Evolutionary conservation across 2,113 vertebrate species (phyloP).

Genomic region (Mustela nigripes): DNA sequence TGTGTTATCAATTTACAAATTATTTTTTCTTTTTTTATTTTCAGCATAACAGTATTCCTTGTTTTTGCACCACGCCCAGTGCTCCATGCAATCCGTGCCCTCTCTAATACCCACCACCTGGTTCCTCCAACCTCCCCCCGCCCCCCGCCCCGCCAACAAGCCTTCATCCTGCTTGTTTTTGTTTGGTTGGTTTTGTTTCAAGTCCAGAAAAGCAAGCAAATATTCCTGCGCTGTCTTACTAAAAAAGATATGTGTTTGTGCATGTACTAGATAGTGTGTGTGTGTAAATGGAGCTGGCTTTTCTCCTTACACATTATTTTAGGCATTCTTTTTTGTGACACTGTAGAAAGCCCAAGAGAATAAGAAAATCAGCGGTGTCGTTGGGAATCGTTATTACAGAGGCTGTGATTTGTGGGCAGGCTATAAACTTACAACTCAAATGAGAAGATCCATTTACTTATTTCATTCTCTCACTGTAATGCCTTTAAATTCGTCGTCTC

Average conservation of each 20-base stretch:
- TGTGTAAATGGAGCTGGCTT: not conserved
- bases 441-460: constrained; percentile 37
- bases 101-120: too few relatives aligned
- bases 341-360: not conserved
- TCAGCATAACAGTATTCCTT: too few relatives aligned
- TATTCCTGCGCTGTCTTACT: not conserved
- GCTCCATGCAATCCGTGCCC: too few relatives aligned
- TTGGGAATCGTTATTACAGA: not conserved
- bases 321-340: not conserved
- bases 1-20: not conserved
- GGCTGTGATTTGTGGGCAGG: constrained; percentile 42
- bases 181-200: not conserved
- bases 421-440: constrained; percentile 53
- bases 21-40: not conserved
- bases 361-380: not conserved
- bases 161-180: not conserved
- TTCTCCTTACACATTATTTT: not conserved
- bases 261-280: not conserved
- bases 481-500: constrained; percentile 54
- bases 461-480: constrained; percentile 55
- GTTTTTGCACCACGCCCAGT: too few relatives aligned
- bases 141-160: too few relatives aligned
- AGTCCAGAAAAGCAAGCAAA: not conserved
- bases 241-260: not conserved
- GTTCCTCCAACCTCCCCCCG: too few relatives aligned